Evolutionary conservation across 2,113 vertebrate species (phyloP).

Genomic region (Gopherus flavomarginatus): DNA sequence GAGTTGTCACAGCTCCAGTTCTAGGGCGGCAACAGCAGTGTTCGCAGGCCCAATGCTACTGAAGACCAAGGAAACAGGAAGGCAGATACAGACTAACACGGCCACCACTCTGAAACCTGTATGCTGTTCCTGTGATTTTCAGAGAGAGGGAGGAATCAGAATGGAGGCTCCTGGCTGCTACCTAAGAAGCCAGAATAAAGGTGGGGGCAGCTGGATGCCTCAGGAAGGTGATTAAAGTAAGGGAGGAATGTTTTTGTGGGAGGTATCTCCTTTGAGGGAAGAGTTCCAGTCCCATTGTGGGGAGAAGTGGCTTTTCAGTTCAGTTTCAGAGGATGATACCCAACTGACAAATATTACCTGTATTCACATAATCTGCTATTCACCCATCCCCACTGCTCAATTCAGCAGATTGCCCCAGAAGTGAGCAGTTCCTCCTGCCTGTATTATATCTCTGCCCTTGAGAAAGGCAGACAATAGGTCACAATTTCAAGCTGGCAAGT

Average conservation of each 20-base stretch:
- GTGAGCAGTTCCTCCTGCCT: neutral
- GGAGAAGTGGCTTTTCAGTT: neutral
- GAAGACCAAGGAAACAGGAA: neutral
- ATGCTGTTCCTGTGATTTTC: neutral
- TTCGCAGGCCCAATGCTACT: neutral
- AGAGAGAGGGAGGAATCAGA: neutral
- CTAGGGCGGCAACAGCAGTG: neutral
- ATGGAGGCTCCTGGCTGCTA: neutral
- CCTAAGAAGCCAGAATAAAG: neutral
- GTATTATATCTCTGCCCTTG: neutral
- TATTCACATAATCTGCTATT: neutral
- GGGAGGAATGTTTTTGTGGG: neutral
- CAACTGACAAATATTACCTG: neutral
- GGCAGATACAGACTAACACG: too few species aligned
- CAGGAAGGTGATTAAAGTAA: conserved; percentile 8
- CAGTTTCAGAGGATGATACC: neutral
- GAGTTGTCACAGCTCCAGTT: neutral
- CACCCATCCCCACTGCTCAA: neutral
- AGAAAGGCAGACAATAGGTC: neutral
- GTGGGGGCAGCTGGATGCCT: neutral
- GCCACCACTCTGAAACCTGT: too few species aligned
- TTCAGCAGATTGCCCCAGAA: neutral
- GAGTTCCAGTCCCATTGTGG: neutral
- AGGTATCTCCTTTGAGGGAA: neutral
- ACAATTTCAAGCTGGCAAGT: neutral